Percentiles rank a stretch among this genome's conserved stretches.
These are phyloP conservation scores for Polymixis flavicincta DNA, from an alignment of 2,888 invertebrate species.

Conservation along the genomic window DNA sequence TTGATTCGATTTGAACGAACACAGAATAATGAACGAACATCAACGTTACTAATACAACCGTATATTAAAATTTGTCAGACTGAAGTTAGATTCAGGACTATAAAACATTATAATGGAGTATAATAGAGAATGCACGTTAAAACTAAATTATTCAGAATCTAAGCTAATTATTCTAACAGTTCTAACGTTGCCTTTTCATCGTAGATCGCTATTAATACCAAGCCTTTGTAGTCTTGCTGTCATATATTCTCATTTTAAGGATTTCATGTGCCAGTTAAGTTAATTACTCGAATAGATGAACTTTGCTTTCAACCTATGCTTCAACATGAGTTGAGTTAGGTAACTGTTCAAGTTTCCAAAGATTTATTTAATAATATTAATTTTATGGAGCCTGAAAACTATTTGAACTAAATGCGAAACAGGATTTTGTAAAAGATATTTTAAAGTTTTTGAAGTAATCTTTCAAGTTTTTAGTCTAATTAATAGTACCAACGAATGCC, in stretches of 20 bases:
- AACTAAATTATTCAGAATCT: neutral
- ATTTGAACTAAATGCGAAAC: neutral
- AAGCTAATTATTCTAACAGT: neutral
- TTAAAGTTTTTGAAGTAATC: neutral
- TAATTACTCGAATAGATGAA: constrained; percentile 28
- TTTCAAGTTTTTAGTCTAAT: neutral
- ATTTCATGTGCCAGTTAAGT: constrained; percentile 17
- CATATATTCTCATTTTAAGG: constrained; percentile 18
- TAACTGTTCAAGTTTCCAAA: neutral
- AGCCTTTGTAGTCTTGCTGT: constrained; percentile 32
- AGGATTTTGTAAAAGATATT: neutral
- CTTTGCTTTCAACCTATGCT: constrained; percentile 15
- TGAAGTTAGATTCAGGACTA: neutral
- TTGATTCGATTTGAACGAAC: too few relatives aligned
- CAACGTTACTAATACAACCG: neutral
- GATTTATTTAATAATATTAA: constrained; percentile 1
- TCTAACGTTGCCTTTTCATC: constrained; percentile 16
- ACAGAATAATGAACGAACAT: neutral
- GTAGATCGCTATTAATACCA: constrained; percentile 8
- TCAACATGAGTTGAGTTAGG: constrained; percentile 5
- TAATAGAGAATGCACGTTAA: neutral
- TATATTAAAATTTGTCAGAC: neutral
- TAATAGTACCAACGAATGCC: neutral
- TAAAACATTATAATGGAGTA: neutral
- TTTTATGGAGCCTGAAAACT: neutral